phyloP scores from a whole-genome alignment of 1,140 invertebrate genomes.

The Planococcus citri region DNA sequence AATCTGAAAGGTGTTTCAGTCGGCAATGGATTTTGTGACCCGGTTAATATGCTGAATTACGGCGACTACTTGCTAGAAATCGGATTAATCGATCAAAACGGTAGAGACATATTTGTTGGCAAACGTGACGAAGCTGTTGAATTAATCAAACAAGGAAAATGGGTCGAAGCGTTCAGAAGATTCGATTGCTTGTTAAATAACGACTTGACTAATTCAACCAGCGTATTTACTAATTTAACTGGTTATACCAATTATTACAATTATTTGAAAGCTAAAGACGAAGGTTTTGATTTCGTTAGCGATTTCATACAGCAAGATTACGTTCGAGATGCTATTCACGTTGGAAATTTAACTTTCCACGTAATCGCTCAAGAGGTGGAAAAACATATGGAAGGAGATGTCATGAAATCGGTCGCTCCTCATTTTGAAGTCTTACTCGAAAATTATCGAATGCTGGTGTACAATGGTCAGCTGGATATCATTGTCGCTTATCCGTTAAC shows the following conservation, averaged over 20 bases:
- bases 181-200: slow-evolving; percentile 25
- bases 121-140: slow-evolving; percentile 20
- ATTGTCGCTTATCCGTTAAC: slow-evolving; percentile 70
- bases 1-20: slow-evolving; percentile 59
- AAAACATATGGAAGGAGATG: slow-evolving; percentile 54
- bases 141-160: slow-evolving; percentile 23
- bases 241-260: slow-evolving; percentile 70
- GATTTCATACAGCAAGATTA: slow-evolving; percentile 32
- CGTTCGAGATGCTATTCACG: slow-evolving; percentile 54
- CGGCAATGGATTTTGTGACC: slow-evolving; percentile 73
- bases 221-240: slow-evolving; percentile 59
- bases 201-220: slow-evolving; percentile 22
- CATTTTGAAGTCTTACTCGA: slow-evolving; percentile 55
- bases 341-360: slow-evolving; percentile 50
- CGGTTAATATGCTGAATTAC: slow-evolving; percentile 60
- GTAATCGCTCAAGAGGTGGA: slow-evolving; percentile 45
- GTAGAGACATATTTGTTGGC: slow-evolving; percentile 12
- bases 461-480: slow-evolving; percentile 66
- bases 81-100: slow-evolving; percentile 35
- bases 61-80: slow-evolving; percentile 67
- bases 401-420: slow-evolving; percentile 69
- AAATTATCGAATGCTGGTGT: slow-evolving; percentile 56
- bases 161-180: slow-evolving; percentile 21
- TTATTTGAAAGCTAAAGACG: slow-evolving; percentile 41
- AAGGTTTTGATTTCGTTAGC: slow-evolving; percentile 33